Percentiles rank a stretch among this genome's conserved stretches.
These are phyloP conservation scores for Tromatobia lineatoria DNA, from an alignment of 2,888 invertebrate species.

Conservation along the genomic window DNA sequence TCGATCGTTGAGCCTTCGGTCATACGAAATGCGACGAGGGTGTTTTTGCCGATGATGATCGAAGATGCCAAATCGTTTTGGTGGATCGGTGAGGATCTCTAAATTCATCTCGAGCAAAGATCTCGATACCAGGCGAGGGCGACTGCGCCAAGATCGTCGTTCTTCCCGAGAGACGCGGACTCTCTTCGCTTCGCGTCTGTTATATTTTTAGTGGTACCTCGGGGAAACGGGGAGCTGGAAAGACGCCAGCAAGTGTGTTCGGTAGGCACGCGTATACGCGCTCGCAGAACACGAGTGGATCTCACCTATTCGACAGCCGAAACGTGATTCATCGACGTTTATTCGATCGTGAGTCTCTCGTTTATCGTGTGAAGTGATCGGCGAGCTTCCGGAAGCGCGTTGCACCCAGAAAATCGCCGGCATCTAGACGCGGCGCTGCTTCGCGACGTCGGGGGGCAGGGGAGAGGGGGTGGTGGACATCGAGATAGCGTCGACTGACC, in stretches of 20 bases:
- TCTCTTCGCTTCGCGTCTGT: conserved; percentile 48
- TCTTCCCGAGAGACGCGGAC: neutral
- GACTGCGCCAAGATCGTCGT: conserved; percentile 65
- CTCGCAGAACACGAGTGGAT: conserved; percentile 55
- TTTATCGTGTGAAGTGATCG: conserved; percentile 29
- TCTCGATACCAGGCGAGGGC: conserved; percentile 62
- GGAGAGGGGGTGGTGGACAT: neutral
- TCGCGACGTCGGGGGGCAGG: neutral
- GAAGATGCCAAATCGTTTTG: neutral
- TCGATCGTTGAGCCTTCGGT: too few species aligned
- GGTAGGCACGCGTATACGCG: conserved; percentile 25
- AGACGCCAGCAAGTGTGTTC: conserved; percentile 59
- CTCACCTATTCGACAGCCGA: conserved; percentile 61
- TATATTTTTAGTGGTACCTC: conserved; percentile 67
- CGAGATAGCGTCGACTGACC: neutral
- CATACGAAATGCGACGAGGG: too few species aligned
- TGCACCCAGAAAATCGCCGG: conserved; percentile 37
- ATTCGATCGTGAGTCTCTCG: conserved; percentile 61
- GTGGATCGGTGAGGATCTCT: conserved; percentile 50
- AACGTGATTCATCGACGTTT: conserved; percentile 62
- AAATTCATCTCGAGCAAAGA: conserved; percentile 55
- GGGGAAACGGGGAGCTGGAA: conserved; percentile 64
- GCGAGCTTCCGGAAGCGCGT: conserved; percentile 21
- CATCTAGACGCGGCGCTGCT: neutral
- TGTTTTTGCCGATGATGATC: too few species aligned